phyloP scores from a whole-genome alignment of 2,797 vertebrate genomes.

The Cyprinodon diabolis region DNA sequence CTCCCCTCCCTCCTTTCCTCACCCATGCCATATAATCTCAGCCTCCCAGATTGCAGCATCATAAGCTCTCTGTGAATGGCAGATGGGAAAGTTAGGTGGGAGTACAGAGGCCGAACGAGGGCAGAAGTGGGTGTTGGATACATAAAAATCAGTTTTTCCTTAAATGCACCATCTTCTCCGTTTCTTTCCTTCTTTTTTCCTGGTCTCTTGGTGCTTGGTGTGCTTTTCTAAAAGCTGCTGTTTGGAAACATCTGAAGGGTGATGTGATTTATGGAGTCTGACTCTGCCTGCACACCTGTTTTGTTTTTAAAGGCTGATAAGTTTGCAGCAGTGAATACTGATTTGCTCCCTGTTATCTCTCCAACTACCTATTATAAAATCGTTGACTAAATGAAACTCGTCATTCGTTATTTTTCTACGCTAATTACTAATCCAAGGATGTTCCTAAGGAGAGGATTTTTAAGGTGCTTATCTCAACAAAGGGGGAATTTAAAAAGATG shows the following conservation, averaged over 20 bases:
- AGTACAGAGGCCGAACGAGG: constrained; percentile 55
- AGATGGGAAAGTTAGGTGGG: constrained; percentile 72
- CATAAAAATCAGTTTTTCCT: constrained; percentile 58
- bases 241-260: constrained; percentile 55
- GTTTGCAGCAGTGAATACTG: constrained; percentile 12
- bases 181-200: constrained; percentile 16
- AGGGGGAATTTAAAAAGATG: constrained; percentile 24
- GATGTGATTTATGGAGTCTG: constrained; percentile 57
- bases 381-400: not conserved
- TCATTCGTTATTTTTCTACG: not conserved
- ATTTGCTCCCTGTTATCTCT: constrained; percentile 14
- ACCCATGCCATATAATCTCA: constrained; percentile 54
- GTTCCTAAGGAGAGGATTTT: constrained; percentile 14
- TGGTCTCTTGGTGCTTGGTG: constrained; percentile 37
- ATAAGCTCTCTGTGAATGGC: constrained; percentile 68
- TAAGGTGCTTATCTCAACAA: constrained; percentile 23
- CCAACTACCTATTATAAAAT: constrained; percentile 1
- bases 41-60: constrained; percentile 60
- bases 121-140: constrained; percentile 69
- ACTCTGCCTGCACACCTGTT: constrained; percentile 60
- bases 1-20: constrained; percentile 46
- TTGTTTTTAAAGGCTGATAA: constrained; percentile 31
- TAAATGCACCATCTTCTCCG: constrained; percentile 40
- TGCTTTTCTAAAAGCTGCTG: constrained; percentile 52
- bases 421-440: constrained; percentile 20